Conservation (phyloP, 2,888 invertebrate species). For the Mesochorus sp. region DNA sequence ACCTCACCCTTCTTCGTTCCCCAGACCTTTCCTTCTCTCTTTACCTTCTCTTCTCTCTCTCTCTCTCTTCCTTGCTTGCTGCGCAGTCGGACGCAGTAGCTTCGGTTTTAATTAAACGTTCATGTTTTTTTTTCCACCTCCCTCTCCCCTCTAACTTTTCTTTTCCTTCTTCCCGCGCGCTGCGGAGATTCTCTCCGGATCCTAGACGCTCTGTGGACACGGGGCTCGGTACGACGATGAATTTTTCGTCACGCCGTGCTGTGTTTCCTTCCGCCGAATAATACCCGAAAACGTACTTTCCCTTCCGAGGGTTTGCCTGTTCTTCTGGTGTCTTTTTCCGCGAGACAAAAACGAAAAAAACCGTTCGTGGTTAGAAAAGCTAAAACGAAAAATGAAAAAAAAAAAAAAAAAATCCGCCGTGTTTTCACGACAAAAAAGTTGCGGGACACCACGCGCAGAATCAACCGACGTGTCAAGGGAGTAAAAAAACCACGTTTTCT, state of each 20-base stretch:
- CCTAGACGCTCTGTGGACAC: constrained; percentile 24
- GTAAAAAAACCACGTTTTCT: constrained; percentile 33
- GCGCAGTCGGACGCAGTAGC: constrained; percentile 54
- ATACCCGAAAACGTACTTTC: constrained; percentile 36
- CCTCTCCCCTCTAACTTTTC: not conserved
- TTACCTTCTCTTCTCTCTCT: not conserved
- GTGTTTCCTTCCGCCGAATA: constrained; percentile 46
- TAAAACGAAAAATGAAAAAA: no score
- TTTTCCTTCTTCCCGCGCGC: not conserved
- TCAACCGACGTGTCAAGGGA: constrained; percentile 30
- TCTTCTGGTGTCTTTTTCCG: not conserved
- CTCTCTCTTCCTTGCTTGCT: constrained; percentile 2
- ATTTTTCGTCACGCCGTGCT: constrained; percentile 22
- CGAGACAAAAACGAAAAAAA: not conserved
- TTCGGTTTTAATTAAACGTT: constrained; percentile 74
- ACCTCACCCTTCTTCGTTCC: constrained; percentile 20
- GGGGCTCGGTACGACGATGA: not conserved
- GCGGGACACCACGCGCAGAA: constrained; percentile 15
- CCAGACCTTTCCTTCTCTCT: constrained; percentile 15
- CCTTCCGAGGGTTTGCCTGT: not conserved
- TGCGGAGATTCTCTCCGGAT: constrained; percentile 44
- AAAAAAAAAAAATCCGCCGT: no score
- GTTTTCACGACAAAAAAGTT: constrained; percentile 17
- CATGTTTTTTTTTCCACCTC: constrained; percentile 62
- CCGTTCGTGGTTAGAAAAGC: no score